Evolutionary conservation across 2,113 vertebrate species (phyloP), one percentile per base, ranked within the genome.

Genomic region (Myanophis thanlyinensis): DNA sequence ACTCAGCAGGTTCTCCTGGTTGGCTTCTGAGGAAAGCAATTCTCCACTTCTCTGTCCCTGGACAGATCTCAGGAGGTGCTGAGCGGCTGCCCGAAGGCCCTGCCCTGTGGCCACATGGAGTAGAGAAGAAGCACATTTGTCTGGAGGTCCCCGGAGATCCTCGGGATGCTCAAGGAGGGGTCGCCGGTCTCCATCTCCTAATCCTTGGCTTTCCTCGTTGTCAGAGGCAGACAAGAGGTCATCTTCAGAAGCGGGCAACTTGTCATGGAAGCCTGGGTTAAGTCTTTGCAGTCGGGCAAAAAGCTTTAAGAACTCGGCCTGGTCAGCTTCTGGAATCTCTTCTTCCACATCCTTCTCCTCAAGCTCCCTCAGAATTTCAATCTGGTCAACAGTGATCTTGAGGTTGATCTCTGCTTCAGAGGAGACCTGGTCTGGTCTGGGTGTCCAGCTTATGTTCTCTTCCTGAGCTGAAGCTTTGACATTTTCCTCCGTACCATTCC

Each of bases 1-100:
- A 44, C 96, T 98, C 54, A 98, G 96, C 92, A 99, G 88, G 92
- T 98, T 98, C 47, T 97, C 98, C 1, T 98, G 97, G 90, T 98
- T 97, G 0, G 96, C 97, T 86, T 99, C 98, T 0, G 98, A 97
- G 0, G 98, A 98, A 44, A 99, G 97, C 85, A 99, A 97, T 1
- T 97, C 96, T 0, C 86, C 11, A 0, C 46, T 12, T 4, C 95
- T 94, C 54, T 85, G 95, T 10, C 90, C 23, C 11, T 67, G 73
- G 73, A 59, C 2, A 0, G 91, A 46, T 86, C n/a, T 93, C 73
- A 25, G 91, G 3, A 93, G 6, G 0, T 92, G 95, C 93, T 94
- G 95, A 23, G 93, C 90, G 13, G 1, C 89, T 0, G 86, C 25
- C 0, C 92, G 93, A 93, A 97, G 92, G 89, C 97, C 97, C 0